These are phyloP conservation scores for Calameuta idolon DNA, from an alignment of 2,888 invertebrate species.

Conservation along the genomic window DNA sequence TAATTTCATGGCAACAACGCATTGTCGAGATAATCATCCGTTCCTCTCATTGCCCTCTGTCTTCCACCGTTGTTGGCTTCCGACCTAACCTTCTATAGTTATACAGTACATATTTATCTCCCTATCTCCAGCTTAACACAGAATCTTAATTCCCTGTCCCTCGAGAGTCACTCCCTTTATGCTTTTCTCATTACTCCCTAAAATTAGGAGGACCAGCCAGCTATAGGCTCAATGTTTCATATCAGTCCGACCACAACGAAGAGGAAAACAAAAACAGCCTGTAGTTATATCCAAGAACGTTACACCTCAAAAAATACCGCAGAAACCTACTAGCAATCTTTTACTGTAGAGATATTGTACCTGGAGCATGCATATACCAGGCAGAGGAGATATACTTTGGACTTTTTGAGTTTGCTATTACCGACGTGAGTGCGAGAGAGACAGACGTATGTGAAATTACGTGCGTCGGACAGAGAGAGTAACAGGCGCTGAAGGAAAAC, in stretches of 20 bases:
- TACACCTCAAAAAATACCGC: not conserved
- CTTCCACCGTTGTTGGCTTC: not conserved
- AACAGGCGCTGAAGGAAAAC: not conserved
- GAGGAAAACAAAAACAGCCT: not conserved
- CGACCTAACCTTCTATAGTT: not conserved
- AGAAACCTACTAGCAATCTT: not conserved
- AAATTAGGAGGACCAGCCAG: not conserved
- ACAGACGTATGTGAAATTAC: not conserved
- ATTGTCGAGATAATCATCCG: constrained; percentile 3
- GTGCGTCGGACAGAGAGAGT: not conserved
- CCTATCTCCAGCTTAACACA: not conserved
- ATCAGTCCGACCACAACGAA: not conserved
- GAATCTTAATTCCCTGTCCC: not conserved
- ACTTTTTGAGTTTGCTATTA: not conserved
- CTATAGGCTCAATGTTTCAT: not conserved
- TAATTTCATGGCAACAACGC: constrained; percentile 13
- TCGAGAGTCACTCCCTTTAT: not conserved
- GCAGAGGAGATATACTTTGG: not conserved
- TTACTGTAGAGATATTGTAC: not conserved
- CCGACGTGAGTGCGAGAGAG: not conserved
- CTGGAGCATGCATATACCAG: not conserved
- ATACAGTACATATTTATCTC: not conserved
- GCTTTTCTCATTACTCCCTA: not conserved
- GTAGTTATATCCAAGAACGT: not conserved
- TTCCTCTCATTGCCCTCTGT: not conserved